These are phyloP conservation scores for Acronicta alni DNA, from an alignment of 2,888 invertebrate genomes.

Conservation along the genomic window DNA sequence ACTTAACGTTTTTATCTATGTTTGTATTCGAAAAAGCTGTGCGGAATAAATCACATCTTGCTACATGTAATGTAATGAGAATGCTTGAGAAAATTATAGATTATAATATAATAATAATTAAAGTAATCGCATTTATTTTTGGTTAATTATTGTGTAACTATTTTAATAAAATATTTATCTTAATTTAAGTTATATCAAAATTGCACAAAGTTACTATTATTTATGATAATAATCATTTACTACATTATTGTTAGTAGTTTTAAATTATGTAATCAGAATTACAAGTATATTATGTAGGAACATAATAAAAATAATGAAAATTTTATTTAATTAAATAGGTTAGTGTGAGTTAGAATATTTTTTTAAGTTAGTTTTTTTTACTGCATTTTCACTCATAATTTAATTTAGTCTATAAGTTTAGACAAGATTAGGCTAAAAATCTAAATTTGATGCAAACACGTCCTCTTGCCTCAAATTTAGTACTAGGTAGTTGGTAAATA, in stretches of 20 bases:
- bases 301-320: neutral
- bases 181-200: conserved; percentile 52
- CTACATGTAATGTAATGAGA: conserved; percentile 74
- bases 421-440: conserved; percentile 13
- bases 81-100: conserved; percentile 58
- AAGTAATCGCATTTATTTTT: neutral
- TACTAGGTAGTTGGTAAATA: conserved; percentile 2
- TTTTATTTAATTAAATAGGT: neutral
- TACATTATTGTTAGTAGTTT: neutral
- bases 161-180: neutral
- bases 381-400: conserved; percentile 78
- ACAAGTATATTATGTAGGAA: conserved; percentile 2
- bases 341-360: neutral
- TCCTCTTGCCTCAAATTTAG: conserved; percentile 83
- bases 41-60: conserved; percentile 65
- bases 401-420: conserved; percentile 34
- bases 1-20: neutral
- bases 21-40: conserved; percentile 29
- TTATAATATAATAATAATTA: conserved; percentile 3
- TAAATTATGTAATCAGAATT: conserved; percentile 20
- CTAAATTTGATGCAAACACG: conserved; percentile 81
- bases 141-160: no score
- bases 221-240: conserved; percentile 5
- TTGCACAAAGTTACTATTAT: conserved; percentile 78
- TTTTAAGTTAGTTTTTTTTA: conserved; percentile 61